Base-by-base conservation (phyloP, 2,113 vertebrate species). In the Pituophis catenifer region DNA sequence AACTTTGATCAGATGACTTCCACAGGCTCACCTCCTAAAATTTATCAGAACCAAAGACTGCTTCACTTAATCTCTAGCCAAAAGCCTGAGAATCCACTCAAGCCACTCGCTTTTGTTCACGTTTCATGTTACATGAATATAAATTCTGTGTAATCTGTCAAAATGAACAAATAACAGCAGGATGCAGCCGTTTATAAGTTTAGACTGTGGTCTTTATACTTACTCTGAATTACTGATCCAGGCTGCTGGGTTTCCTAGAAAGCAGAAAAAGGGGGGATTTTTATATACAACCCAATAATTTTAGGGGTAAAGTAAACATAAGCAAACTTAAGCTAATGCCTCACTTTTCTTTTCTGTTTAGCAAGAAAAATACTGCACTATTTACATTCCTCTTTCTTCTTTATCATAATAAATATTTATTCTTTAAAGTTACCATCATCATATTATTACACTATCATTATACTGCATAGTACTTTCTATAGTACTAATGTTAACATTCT, bases 231-330 rank as follows among this genome's bases (percentile, higher is more conserved):
- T 95, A 96, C 95, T 95, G 98, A 96, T 95, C 75, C 96, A 92
- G 97, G 93, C 9, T 95, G 96, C 91, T 98, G 98, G 1, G 96
- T 94, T 94, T 99, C 99, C 99, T 99, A 96, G 90, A 90, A 96
- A 95, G 58, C 94, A 95, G 50, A 95, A 94, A 94, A 38, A 92
- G 94, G 0, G 29, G 2, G 12, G 29, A 52, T 52, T 81, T 85
- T 5, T 58, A 50, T n/a, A 15, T 33, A 33, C 7, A 44, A 59
- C 13, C 15, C 19, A 52, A 11, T 23, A 33, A 24, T 57, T 81
- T 58, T 24, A 26, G 26, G 8, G 29, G 3, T 89, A 21, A 55
- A 89, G 13, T 13, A n/a, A 48, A 8, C 9, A 15, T 10, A 26
- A 8, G 52, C 13, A 70, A 81, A 38, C 48, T 70, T 92, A 91